phyloP scores from a whole-genome alignment of 2,888 invertebrate species.

The Caenorhabditis wallacei region DNA sequence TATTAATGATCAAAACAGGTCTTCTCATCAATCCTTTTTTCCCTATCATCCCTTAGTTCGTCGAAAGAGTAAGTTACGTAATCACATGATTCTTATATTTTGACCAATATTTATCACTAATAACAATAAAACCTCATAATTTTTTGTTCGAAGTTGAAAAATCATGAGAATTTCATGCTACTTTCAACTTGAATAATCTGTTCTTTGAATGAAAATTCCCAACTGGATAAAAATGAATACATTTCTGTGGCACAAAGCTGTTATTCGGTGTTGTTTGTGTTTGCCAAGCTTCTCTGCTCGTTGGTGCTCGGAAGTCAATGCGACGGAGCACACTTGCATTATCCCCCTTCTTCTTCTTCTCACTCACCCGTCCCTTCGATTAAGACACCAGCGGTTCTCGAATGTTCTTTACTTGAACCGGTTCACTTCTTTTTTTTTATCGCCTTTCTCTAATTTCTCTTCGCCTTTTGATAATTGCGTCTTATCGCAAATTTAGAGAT shows the following conservation, averaged over 20 bases:
- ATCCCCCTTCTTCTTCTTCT: neutral
- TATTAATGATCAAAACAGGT: slow-evolving; percentile 36
- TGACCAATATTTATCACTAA: neutral
- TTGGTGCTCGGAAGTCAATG: slow-evolving; percentile 45
- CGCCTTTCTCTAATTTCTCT: slow-evolving; percentile 5
- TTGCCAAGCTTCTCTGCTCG: slow-evolving; percentile 31
- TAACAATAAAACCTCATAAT: no score
- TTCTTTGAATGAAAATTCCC: neutral
- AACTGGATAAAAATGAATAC: neutral
- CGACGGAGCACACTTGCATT: slow-evolving; percentile 45
- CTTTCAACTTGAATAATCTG: neutral
- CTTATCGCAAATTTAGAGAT: slow-evolving; percentile 24
- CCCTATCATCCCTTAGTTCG: slow-evolving; percentile 22
- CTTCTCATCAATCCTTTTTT: neutral
- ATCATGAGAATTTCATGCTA: neutral
- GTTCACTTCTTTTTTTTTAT: slow-evolving; percentile 9
- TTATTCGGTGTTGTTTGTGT: slow-evolving; percentile 25
- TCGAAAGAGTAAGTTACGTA: slow-evolving; percentile 30
- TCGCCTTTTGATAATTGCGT: slow-evolving; percentile 1
- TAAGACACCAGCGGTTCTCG: slow-evolving; percentile 15
- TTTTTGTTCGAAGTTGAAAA: no score
- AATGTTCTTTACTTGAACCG: slow-evolving; percentile 37
- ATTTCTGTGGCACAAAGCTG: slow-evolving; percentile 1
- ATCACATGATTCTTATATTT: slow-evolving; percentile 33
- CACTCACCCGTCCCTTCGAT: neutral